Percentiles rank a stretch among this genome's conserved stretches.
phyloP scores from a whole-genome alignment of 1,140 invertebrate genomes.

The Metaphire vulgaris region DNA sequence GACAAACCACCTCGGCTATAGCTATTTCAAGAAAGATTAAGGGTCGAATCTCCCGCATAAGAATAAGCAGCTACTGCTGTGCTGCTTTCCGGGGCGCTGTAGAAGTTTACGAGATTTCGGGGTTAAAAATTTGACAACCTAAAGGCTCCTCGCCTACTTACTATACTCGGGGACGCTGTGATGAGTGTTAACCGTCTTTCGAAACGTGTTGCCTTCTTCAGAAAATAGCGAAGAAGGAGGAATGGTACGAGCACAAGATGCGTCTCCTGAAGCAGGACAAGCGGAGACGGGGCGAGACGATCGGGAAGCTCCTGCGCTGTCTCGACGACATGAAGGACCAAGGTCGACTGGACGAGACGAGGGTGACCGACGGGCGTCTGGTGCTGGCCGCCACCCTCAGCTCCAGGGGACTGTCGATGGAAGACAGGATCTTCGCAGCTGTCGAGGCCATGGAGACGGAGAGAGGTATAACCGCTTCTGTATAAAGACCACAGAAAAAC shows the following conservation, averaged over 20 bases:
- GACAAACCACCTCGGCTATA: too few relatives aligned
- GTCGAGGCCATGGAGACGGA: slow-evolving; percentile 17
- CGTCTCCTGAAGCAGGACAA: slow-evolving; percentile 24
- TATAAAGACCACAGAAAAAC: not conserved
- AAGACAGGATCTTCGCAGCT: slow-evolving; percentile 16
- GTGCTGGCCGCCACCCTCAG: slow-evolving; percentile 7
- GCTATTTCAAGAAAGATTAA: too few relatives aligned
- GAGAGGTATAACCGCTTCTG: not conserved
- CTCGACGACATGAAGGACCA: slow-evolving; percentile 17
- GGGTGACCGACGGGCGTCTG: slow-evolving; percentile 15
- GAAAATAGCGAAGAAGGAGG: not conserved
- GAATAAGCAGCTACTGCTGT: too few relatives aligned
- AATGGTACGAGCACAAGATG: slow-evolving; percentile 24
- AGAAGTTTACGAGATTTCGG: too few relatives aligned
- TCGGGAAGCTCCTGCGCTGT: slow-evolving; percentile 16
- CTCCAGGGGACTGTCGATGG: slow-evolving; percentile 7
- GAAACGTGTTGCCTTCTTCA: not conserved
- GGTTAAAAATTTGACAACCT: too few relatives aligned
- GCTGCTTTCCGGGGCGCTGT: too few relatives aligned
- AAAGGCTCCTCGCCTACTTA: too few relatives aligned
- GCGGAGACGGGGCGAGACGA: slow-evolving; percentile 19
- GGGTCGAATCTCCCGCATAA: too few relatives aligned
- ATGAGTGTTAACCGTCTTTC: too few relatives aligned
- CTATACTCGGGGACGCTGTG: too few relatives aligned
- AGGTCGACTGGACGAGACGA: slow-evolving; percentile 13